Evolutionary conservation across 2,888 invertebrate genomes (phyloP).

Genomic region (Odontocolon sp.): DNA sequence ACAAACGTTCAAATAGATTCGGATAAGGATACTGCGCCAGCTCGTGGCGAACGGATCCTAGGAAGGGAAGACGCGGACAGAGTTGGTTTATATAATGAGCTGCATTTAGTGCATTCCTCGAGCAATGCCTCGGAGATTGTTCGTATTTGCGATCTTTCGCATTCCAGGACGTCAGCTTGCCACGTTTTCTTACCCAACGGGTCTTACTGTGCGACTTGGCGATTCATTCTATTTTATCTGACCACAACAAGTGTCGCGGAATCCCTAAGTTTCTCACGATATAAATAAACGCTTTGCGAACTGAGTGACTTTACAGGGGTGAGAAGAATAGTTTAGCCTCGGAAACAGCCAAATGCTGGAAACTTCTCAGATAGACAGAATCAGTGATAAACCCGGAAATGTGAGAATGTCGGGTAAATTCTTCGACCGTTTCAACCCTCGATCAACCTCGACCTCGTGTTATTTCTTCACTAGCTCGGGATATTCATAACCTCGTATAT

Average conservation of each 20-base stretch:
- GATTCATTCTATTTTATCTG: constrained; percentile 68
- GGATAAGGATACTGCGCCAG: constrained; percentile 67
- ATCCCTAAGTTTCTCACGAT: constrained; percentile 45
- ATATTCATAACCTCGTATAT: not conserved
- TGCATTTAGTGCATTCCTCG: constrained; percentile 75
- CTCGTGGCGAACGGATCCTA: not conserved
- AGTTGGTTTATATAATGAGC: constrained; percentile 70
- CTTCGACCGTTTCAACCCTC: too few relatives aligned
- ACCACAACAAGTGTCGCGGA: constrained; percentile 48
- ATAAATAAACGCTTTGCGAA: constrained; percentile 29
- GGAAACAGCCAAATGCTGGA: constrained; percentile 8
- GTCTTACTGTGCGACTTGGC: constrained; percentile 31
- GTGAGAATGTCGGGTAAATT: too few relatives aligned
- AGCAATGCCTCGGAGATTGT: constrained; percentile 62
- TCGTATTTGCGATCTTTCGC: constrained; percentile 59
- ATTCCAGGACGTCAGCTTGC: constrained; percentile 66
- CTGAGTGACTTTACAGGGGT: not conserved
- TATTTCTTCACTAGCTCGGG: too few relatives aligned
- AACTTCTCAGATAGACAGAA: constrained; percentile 12
- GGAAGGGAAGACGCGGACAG: constrained; percentile 54
- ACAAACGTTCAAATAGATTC: constrained; percentile 74
- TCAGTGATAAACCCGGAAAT: too few relatives aligned
- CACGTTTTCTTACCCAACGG: constrained; percentile 13
- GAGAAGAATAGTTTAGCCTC: constrained; percentile 15
- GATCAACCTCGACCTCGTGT: too few relatives aligned